These are phyloP conservation scores for Rhinichthys osculus DNA, from an alignment of 2,797 vertebrate genomes.

Conservation along the genomic window DNA sequence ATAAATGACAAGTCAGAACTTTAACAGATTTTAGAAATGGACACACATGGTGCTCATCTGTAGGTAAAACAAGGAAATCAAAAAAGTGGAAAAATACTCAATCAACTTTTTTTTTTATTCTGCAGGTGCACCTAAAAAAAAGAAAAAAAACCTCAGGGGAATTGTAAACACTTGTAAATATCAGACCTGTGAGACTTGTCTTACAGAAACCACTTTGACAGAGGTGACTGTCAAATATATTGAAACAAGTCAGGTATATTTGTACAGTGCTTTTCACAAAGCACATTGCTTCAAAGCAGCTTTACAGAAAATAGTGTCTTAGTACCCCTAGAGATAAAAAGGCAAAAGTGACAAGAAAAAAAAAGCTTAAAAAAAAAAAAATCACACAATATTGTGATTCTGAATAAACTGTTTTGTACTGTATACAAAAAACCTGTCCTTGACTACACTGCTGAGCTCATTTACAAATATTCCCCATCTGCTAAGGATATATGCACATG, in stretches of 20 bases:
- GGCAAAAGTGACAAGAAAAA: neutral
- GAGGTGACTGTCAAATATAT: neutral
- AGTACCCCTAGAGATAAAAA: neutral
- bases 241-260: conserved; percentile 8
- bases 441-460: neutral
- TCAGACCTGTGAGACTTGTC: conserved; percentile 28
- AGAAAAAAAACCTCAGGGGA: neutral
- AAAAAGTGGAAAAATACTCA: neutral
- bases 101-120: neutral
- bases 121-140: neutral
- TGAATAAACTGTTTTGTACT: neutral
- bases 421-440: neutral
- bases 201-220: conserved; percentile 27
- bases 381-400: neutral
- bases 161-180: conserved; percentile 1
- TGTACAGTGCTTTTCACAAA: neutral
- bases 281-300: neutral
- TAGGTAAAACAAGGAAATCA: neutral
- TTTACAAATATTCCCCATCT: conserved; percentile 21
- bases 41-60: neutral
- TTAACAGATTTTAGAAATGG: neutral
- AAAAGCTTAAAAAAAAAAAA: too few relatives aligned
- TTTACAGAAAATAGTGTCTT: neutral
- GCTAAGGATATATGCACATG: conserved; percentile 12
- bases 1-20: neutral